Conservation (phyloP, 2,888 invertebrate genomes). For the Leucophenga maculata region DNA sequence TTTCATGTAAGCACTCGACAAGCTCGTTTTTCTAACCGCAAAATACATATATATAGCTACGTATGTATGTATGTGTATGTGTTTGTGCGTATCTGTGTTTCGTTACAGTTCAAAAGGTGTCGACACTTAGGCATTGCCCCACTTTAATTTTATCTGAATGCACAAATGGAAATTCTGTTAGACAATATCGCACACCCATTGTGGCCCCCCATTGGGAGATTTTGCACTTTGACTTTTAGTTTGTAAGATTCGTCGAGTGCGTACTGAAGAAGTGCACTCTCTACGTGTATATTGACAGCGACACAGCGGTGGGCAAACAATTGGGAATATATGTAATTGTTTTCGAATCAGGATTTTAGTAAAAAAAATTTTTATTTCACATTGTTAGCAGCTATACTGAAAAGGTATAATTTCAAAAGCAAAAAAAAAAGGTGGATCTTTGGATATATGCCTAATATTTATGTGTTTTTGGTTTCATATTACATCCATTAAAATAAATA, state of each 20-base stretch:
- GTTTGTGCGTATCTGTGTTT: neutral
- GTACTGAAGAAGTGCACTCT: neutral
- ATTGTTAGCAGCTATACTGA: too few relatives aligned
- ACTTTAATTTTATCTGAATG: slow-evolving; percentile 55
- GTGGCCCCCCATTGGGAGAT: neutral
- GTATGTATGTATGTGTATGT: slow-evolving; percentile 16
- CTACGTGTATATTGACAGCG: neutral
- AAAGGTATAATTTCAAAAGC: too few relatives aligned
- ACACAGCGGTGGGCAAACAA: too few relatives aligned
- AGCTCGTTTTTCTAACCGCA: neutral
- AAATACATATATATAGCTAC: neutral
- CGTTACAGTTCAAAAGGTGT: slow-evolving; percentile 49
- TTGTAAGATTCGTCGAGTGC: neutral
- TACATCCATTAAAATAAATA: too few relatives aligned
- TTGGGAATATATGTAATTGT: too few relatives aligned
- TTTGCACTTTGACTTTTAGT: slow-evolving; percentile 12
- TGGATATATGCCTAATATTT: too few relatives aligned
- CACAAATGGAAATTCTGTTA: slow-evolving; percentile 54
- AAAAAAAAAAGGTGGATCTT: too few relatives aligned
- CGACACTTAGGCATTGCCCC: slow-evolving; percentile 58
- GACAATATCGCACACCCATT: neutral
- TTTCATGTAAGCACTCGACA: slow-evolving; percentile 52
- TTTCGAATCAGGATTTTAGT: too few relatives aligned
- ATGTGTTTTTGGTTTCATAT: too few relatives aligned
- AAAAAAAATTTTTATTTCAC: too few relatives aligned